Evolutionary conservation across 2,797 vertebrate species (phyloP).

Genomic region (Aulostomus chinensis): DNA sequence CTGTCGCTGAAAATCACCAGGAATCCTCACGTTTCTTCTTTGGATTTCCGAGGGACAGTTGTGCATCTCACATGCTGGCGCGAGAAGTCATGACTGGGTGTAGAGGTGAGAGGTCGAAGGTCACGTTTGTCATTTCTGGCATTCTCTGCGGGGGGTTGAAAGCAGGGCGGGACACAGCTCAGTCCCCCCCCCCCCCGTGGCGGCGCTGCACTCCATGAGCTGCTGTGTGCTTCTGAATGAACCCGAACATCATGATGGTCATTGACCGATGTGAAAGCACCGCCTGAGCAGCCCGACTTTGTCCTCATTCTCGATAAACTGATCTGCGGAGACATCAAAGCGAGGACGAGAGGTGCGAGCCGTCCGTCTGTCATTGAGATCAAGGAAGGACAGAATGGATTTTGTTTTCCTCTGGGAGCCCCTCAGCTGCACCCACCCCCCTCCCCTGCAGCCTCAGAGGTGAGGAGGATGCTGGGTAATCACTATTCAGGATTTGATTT

Average conservation of each 20-base stretch:
- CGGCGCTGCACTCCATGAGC: too few relatives aligned
- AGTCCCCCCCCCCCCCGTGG: too few relatives aligned
- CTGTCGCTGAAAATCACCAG: too few relatives aligned
- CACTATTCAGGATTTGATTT: conserved; percentile 34
- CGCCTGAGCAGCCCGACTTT: too few relatives aligned
- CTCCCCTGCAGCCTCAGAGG: conserved; percentile 14
- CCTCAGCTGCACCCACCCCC: background rate
- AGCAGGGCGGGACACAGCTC: too few relatives aligned
- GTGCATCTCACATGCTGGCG: background rate
- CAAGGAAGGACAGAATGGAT: conserved; percentile 63
- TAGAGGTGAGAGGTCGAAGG: conserved; percentile 32
- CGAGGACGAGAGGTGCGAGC: background rate
- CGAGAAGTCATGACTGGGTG: conserved; percentile 1
- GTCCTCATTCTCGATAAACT: background rate
- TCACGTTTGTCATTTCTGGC: conserved; percentile 25
- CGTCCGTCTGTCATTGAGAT: conserved; percentile 20
- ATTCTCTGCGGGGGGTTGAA: background rate
- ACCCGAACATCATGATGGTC: too few relatives aligned
- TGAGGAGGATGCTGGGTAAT: conserved; percentile 40
- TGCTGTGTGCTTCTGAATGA: too few relatives aligned
- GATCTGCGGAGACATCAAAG: background rate
- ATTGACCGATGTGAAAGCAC: background rate
- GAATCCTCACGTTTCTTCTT: too few relatives aligned
- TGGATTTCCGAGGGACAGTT: too few relatives aligned
- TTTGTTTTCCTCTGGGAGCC: conserved; percentile 29